Evolutionary conservation across 1,140 invertebrate species (phyloP), one percentile per base, ranked within the genome.

Genomic region (Bemisia tabaci): DNA sequence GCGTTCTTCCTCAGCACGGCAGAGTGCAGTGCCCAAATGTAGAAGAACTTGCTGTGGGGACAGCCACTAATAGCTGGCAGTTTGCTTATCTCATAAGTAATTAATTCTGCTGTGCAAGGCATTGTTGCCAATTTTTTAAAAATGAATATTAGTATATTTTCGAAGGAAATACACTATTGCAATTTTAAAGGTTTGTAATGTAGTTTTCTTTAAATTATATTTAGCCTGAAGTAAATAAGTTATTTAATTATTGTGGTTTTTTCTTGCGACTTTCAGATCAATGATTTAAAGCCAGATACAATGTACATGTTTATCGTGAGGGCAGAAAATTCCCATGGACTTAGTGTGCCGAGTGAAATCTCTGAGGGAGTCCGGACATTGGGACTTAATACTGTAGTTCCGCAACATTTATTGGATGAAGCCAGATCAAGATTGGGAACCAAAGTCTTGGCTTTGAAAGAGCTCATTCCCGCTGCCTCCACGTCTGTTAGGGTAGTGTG

Each of bases 231-330:
- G n/a, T n/a, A n/a, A n/a, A n/a, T n/a, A n/a, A 64, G 1, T 33
- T 24, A 58, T 22, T 59, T 17, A 22, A 59, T 9, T 25, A 59
- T 5, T n/a, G 2, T 62, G 25, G 69, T 72, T 71, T 66, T 67
- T 71, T 82, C 70, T n/a, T n/a, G n/a, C n/a, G n/a, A n/a, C n/a
- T n/a, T 48, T 17, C 68, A 84, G 79, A 82, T 87, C 23, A 80
- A 77, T 1, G 85, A 87, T 72, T 80, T 94, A 60, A 87, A 86
- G 67, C 88, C 87, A 1, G 90, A 90, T 70, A 91, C 88, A 22
- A 84, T 84, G 12, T 96, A 96, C 77, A 82, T 93, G 48, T 96
- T 97, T 73, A 79, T 94, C 21, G 87, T 97, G 11, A 82, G 94
- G 65, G 91, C 93, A 0, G 89, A 92, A 77, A 97, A 95, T 74